A percentile compares a stretch with the other conserved stretches of the same genome.
Conservation (phyloP, 2,888 invertebrate genomes). For the Lingula anatina region DNA sequence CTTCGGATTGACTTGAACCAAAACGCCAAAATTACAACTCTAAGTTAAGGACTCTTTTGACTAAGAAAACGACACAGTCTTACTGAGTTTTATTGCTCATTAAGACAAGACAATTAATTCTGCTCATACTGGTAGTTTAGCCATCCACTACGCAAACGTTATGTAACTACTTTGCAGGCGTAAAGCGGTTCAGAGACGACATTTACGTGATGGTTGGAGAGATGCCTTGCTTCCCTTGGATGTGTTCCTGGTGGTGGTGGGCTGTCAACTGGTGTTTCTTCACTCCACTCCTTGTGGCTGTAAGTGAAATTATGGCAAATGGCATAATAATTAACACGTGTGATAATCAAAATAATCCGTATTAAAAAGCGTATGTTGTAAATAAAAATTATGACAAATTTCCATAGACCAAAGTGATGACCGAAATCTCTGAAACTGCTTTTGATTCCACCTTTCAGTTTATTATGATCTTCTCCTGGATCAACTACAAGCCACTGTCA, state of each 20-base stretch:
- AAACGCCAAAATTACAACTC: too few relatives aligned
- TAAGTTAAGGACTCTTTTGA: too few relatives aligned
- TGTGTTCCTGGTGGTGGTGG: conserved; percentile 41
- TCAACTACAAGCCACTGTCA: conserved; percentile 30
- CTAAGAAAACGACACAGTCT: too few relatives aligned
- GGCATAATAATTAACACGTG: background rate
- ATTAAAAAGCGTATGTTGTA: too few relatives aligned
- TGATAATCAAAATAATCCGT: too few relatives aligned
- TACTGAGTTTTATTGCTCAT: too few relatives aligned
- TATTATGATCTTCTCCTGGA: conserved; percentile 45
- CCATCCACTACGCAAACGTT: too few relatives aligned
- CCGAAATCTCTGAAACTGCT: too few relatives aligned
- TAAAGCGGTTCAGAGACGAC: conserved; percentile 34
- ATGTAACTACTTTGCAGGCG: conserved; percentile 23
- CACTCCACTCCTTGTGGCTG: conserved; percentile 29
- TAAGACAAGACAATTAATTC: too few relatives aligned
- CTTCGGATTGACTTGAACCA: too few relatives aligned
- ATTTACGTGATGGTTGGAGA: conserved; percentile 38
- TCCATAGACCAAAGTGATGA: background rate
- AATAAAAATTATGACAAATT: background rate
- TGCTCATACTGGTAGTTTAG: too few relatives aligned
- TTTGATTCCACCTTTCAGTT: conserved; percentile 56
- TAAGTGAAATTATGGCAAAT: too few relatives aligned
- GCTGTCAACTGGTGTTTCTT: conserved; percentile 30
- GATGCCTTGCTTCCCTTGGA: conserved; percentile 26